Evolutionary conservation across 92 coral and sea anemone genomes (phyloP).

Genomic region (Desmophyllum pertusum): DNA sequence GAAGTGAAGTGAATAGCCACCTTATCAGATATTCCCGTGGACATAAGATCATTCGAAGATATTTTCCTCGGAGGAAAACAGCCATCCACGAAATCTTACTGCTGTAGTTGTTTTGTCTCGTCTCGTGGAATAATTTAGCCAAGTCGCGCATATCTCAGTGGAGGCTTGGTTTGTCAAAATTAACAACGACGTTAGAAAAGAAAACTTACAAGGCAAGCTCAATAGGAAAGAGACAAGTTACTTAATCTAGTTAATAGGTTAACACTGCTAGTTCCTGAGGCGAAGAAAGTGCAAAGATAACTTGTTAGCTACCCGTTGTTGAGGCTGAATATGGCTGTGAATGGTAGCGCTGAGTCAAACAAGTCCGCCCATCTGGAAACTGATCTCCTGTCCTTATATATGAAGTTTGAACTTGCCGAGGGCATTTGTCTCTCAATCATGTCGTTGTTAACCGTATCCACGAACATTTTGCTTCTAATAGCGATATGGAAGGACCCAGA

Average conservation of each 20-base stretch:
- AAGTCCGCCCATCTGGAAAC: slow-evolving; percentile 5
- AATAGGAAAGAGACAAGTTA: not conserved
- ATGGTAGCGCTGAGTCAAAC: not conserved
- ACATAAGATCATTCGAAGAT: not conserved
- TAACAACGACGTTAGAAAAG: not conserved
- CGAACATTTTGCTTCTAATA: slow-evolving; percentile 69
- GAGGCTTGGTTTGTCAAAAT: not conserved
- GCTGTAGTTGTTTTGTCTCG: not conserved
- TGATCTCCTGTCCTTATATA: slow-evolving; percentile 53
- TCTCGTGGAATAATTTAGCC: not conserved
- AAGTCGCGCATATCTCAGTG: not conserved
- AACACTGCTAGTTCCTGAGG: not conserved
- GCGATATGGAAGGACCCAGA: slow-evolving; percentile 76
- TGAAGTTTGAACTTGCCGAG: slow-evolving; percentile 76
- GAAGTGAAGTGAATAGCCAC: not conserved
- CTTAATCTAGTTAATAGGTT: not conserved
- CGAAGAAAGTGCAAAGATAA: not conserved
- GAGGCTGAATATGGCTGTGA: not conserved
- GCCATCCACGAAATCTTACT: not conserved
- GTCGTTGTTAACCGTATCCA: slow-evolving; percentile 67
- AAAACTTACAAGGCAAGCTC: not conserved
- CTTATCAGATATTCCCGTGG: slow-evolving; percentile 4
- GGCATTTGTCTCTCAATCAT: slow-evolving; percentile 63
- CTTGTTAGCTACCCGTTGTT: not conserved
- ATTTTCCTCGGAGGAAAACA: not conserved